phyloP scores from a whole-genome alignment of 2,888 invertebrate genomes.

The Dryomyza anilis region DNA sequence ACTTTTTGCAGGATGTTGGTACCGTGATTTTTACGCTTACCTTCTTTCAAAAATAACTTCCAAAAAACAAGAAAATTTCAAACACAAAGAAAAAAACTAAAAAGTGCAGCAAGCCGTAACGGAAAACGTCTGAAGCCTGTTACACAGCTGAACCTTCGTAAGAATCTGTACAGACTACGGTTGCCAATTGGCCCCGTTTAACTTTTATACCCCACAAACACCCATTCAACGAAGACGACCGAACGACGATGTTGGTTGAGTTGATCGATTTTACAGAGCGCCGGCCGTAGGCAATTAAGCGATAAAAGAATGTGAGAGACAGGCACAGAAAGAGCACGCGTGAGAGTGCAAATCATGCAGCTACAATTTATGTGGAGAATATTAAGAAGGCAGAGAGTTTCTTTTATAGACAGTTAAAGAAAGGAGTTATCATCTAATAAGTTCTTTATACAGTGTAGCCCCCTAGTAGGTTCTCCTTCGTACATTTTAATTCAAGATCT shows the following conservation, averaged over 20 bases:
- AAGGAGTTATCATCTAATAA: too few relatives aligned
- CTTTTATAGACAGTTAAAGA: too few relatives aligned
- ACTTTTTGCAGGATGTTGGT: not conserved
- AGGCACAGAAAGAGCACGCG: not conserved
- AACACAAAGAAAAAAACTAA: slow-evolving; percentile 20
- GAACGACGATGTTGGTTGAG: not conserved
- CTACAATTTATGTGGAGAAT: too few relatives aligned
- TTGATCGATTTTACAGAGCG: not conserved
- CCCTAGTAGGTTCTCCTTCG: too few relatives aligned
- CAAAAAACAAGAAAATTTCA: slow-evolving; percentile 11
- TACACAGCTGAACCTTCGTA: slow-evolving; percentile 49
- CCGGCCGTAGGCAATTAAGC: not conserved
- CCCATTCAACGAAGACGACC: not conserved
- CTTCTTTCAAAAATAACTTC: slow-evolving; percentile 19
- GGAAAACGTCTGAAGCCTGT: slow-evolving; percentile 37
- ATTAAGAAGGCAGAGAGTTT: too few relatives aligned
- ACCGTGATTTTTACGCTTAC: slow-evolving; percentile 11
- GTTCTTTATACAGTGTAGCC: too few relatives aligned
- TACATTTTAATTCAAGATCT: too few relatives aligned
- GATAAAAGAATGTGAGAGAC: not conserved
- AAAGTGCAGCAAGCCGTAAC: slow-evolving; percentile 23
- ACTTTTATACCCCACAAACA: slow-evolving; percentile 46
- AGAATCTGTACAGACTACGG: slow-evolving; percentile 52
- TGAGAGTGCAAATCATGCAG: too few relatives aligned
- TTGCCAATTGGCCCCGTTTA: slow-evolving; percentile 38